phyloP scores from a whole-genome alignment of 1,140 invertebrate genomes.

The Orchesella cincta region DNA sequence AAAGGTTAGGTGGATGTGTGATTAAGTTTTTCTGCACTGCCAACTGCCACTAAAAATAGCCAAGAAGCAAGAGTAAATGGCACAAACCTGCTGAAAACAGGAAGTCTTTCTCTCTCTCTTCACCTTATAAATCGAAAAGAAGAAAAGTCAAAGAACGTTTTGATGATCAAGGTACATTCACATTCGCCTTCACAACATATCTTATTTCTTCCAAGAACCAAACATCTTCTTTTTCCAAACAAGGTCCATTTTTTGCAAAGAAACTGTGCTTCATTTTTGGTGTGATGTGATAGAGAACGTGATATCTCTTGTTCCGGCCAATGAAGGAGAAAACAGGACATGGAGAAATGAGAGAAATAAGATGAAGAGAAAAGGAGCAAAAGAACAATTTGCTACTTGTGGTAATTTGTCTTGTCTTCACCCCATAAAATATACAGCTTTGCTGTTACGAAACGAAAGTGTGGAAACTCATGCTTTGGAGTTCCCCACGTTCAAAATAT shows the following conservation, averaged over 20 bases:
- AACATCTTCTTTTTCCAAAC: too few relatives aligned
- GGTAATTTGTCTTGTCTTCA: constrained; percentile 22
- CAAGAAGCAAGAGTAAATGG: background rate
- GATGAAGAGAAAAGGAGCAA: background rate
- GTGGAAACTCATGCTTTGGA: too few relatives aligned
- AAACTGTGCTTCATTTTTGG: too few relatives aligned
- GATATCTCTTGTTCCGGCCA: background rate
- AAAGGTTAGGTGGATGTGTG: background rate
- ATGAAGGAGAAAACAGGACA: background rate
- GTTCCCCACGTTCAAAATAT: too few relatives aligned
- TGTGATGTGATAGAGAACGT: background rate
- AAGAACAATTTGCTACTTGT: constrained; percentile 17
- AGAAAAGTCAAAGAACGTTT: background rate
- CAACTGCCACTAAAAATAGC: background rate
- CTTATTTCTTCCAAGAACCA: too few relatives aligned
- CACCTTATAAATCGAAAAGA: background rate
- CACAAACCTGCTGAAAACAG: too few relatives aligned
- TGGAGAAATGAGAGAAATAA: background rate
- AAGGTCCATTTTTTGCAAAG: too few relatives aligned
- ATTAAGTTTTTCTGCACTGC: constrained; percentile 30
- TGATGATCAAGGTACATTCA: background rate
- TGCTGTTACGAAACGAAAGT: background rate
- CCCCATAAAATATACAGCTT: background rate
- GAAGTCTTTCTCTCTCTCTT: background rate
- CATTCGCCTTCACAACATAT: too few relatives aligned